Evolutionary conservation across 2,797 vertebrate species (phyloP), one percentile per base, ranked within the genome.

Genomic region (Miichthys miiuy): DNA sequence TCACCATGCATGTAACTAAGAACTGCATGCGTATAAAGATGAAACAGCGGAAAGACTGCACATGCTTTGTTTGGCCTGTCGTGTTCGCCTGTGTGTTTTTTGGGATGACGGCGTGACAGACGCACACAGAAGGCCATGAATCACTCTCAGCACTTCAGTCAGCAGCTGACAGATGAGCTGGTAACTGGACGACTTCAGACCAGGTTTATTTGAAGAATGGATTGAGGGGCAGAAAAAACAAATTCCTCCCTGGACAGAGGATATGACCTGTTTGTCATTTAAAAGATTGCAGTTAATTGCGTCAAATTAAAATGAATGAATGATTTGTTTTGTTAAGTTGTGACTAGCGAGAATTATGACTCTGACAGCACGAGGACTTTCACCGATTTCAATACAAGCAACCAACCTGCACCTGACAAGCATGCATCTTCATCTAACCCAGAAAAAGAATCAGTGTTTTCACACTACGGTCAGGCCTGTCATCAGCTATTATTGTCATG

Each of bases 401-500:
- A 73, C 57, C 51, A n/a, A 76, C 77, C 73, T 68, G 55, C 72
- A 56, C 69, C 79, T 84, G 88, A 89, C 73, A 81, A 75, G 69
- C 86, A 21, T 55, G 64, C 60, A 23, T 91, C 83, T 90, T 77
- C 65, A 65, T 74, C 87, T 86, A 84, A 85, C 81, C 81, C 78
- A 84, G 88, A 89, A 83, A 38, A 87, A 83, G 77, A 88, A 83
- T 47, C 2, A 34, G 61, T 81, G 86, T 87, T 85, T 89, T 87
- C 82, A 80, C 87, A 86, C 89, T 56, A 23, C 62, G 83, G 76
- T 82, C 90, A 62, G 68, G 78, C 82, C 81, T 93, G 92, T 93
- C 92, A 88, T 76, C 80, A 30, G 78, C 81, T 62, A 82, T 95
- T 91, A 94, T 69, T 89, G 91, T 95, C 92, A 94, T 80, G 81